phyloP scores from a whole-genome alignment of 1,140 invertebrate species.

The Anoplolepis gracilipes region DNA sequence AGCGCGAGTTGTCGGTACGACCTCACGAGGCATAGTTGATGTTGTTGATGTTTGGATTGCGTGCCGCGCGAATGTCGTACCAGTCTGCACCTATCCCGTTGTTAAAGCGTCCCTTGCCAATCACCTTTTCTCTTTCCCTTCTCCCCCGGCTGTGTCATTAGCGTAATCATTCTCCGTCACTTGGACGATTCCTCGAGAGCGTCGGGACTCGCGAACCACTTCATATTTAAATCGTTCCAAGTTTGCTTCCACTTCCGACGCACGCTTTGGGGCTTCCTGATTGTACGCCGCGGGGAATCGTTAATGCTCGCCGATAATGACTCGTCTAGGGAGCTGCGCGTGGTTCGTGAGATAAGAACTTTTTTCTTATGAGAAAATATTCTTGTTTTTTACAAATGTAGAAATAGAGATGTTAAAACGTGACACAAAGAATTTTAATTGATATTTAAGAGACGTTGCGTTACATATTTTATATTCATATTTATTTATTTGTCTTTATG shows the following conservation, averaged over 20 bases:
- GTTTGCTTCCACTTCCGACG: constrained; percentile 51
- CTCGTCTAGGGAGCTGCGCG: constrained; percentile 1
- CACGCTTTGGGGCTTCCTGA: constrained; percentile 47
- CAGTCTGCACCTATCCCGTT: constrained; percentile 79
- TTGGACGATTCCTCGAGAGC: constrained; percentile 72
- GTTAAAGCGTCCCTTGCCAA: constrained; percentile 50
- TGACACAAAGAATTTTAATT: constrained; percentile 1
- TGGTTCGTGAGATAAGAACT: background rate
- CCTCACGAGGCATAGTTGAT: constrained; percentile 54
- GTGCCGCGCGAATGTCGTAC: constrained; percentile 75
- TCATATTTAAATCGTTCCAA: constrained; percentile 70
- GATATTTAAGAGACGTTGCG: background rate
- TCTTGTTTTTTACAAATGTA: background rate
- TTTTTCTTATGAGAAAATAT: background rate
- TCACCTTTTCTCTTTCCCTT: background rate
- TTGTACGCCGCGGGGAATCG: constrained; percentile 49
- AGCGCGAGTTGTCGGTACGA: constrained; percentile 18
- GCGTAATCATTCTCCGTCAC: constrained; percentile 82
- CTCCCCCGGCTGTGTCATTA: constrained; percentile 75
- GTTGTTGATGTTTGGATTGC: constrained; percentile 75
- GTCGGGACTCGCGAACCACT: constrained; percentile 64
- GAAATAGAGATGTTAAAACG: background rate
- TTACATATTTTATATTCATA: background rate
- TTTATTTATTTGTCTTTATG: background rate
- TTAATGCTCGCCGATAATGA: constrained; percentile 25